phyloP scores from a whole-genome alignment of 2,888 invertebrate species.

The Dusona sp. region DNA sequence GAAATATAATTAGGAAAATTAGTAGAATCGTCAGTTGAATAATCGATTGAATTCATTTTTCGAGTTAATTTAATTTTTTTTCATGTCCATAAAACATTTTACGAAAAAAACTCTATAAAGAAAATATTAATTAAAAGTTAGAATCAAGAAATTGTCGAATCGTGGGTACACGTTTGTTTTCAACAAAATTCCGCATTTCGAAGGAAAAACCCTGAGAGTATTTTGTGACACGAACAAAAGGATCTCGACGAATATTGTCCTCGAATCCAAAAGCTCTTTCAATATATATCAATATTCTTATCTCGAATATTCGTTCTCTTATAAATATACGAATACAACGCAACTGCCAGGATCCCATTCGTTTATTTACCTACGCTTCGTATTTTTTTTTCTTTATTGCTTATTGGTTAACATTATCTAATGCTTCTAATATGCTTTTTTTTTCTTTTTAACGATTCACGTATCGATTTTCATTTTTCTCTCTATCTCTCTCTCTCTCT shows the following conservation, averaged over 20 bases:
- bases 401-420: slow-evolving; percentile 65
- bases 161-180: not conserved
- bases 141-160: not conserved
- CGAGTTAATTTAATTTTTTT: not conserved
- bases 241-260: slow-evolving; percentile 40
- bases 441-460: slow-evolving; percentile 27
- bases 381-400: slow-evolving; percentile 58
- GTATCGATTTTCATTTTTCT: slow-evolving; percentile 30
- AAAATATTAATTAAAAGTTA: not conserved
- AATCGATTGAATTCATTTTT: not conserved
- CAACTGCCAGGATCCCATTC: slow-evolving; percentile 51
- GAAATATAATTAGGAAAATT: no score
- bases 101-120: not conserved
- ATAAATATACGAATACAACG: slow-evolving; percentile 56
- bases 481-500: not conserved
- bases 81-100: not conserved
- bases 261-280: slow-evolving; percentile 37
- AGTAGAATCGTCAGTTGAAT: no score
- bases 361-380: slow-evolving; percentile 60
- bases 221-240: slow-evolving; percentile 18
- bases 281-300: not conserved
- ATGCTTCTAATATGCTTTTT: slow-evolving; percentile 46
- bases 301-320: slow-evolving; percentile 38
- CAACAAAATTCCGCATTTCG: not conserved
- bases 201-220: slow-evolving; percentile 13